A percentile compares a stretch with the other conserved stretches of the same genome.
These are phyloP conservation scores for Lathamus discolor DNA, from an alignment of 2,113 vertebrate species.

Conservation along the genomic window DNA sequence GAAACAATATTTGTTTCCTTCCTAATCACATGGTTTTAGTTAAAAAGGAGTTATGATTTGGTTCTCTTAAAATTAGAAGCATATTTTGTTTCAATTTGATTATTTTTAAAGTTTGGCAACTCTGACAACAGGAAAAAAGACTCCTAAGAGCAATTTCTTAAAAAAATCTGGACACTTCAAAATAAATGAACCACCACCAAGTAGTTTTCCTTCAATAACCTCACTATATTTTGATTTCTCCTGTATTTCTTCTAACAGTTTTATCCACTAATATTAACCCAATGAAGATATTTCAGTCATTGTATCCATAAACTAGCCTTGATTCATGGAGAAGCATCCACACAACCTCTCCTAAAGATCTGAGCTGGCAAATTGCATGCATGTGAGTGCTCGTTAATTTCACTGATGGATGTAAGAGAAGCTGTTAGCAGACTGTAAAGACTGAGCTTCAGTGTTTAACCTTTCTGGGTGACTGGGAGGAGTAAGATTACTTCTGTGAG, in stretches of 20 bases:
- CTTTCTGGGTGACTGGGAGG: background rate
- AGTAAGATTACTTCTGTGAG: background rate
- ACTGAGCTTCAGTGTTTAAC: background rate
- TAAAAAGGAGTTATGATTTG: constrained; percentile 27
- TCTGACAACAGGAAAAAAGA: background rate
- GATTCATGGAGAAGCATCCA: background rate
- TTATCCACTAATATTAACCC: background rate
- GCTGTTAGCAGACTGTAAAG: background rate
- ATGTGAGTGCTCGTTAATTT: background rate
- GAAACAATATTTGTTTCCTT: constrained; percentile 47
- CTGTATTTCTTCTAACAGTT: background rate
- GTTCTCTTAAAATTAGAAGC: background rate
- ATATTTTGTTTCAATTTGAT: background rate
- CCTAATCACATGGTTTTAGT: constrained; percentile 5
- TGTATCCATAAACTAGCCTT: background rate
- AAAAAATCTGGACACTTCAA: background rate
- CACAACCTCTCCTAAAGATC: background rate
- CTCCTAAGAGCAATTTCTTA: background rate
- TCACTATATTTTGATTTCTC: background rate
- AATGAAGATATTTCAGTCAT: background rate
- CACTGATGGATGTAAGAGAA: background rate
- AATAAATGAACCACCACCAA: background rate
- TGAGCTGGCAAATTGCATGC: background rate
- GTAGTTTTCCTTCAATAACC: background rate
- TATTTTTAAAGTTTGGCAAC: background rate